Base-by-base conservation (phyloP, 1,140 invertebrate species). In the Rhyacophila brunnea region DNA sequence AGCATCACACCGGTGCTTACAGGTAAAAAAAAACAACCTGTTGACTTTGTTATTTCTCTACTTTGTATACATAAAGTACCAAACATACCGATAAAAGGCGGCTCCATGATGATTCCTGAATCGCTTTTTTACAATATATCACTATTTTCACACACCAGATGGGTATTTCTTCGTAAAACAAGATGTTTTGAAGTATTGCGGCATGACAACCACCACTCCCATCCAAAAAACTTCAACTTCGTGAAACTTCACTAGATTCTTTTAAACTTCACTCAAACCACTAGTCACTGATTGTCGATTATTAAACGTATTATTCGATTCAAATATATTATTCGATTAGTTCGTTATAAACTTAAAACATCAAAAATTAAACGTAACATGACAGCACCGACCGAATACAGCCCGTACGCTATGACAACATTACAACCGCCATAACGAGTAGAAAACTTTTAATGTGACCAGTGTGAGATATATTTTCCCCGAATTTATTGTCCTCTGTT, bases 171-270 rank as follows among this genome's bases (percentile, higher is more conserved):
- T 50, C 43, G 14, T 42, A 17, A 36, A 47, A 46, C 46, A 32
- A 42, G 32, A 54, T 54, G 42, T 40, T 54, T 23, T 49, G 49
- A 50, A 44, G 35, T n/a, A 38, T 50, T 42, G 55, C 45, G 55
- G 55, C 55, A 57, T 57, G 55, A 23, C 55, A 57, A 32, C 38
- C 35, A 57, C 55, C 47, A 57, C 55, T 50, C 55, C 46, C 55
- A 48, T 42, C 55, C 51, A 35, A 52, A 52, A 45, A 54, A 40
- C n/a, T 17, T 17, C 48, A 57, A 47, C 46, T 43, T 43, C 32
- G 19, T 49, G 7, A 17, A 57, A 57, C 55, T 57, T 49, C 55
- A 49, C 45, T 18, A 57, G 49, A 57, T 28, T 57, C 17, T 57
- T 9, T 34, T 1, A 13, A 57, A 57, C 55, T 57, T 34, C 20